Evolutionary conservation across 1,140 invertebrate species (phyloP).

Genomic region (Drosophila ficusphila): DNA sequence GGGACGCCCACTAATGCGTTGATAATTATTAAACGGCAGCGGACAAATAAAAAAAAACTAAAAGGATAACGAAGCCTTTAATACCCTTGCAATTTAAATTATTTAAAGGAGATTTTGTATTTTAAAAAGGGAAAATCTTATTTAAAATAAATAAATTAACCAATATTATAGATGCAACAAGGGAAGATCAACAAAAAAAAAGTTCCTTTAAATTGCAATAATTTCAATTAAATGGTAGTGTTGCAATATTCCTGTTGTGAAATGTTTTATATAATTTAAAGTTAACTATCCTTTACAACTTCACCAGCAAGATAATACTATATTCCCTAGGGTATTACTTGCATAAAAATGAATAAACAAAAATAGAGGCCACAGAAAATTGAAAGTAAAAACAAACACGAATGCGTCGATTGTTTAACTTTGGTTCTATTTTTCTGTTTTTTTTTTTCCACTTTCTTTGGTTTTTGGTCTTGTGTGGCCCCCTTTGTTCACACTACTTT

Average conservation of each 20-base stretch:
- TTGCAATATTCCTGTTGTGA: no score
- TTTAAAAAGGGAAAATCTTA: no score
- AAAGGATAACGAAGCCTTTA: not conserved
- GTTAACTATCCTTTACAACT: no score
- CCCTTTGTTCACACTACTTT: constrained; percentile 28
- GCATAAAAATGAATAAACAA: constrained; percentile 28
- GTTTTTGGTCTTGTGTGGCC: constrained; percentile 5
- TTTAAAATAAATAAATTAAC: not conserved
- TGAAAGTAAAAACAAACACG: constrained; percentile 65
- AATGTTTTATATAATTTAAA: no score
- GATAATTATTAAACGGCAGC: constrained; percentile 59
- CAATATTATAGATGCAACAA: no score
- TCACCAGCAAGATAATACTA: not conserved
- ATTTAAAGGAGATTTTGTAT: no score
- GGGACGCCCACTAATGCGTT: constrained; percentile 57
- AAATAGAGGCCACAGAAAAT: constrained; percentile 28
- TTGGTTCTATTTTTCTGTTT: not conserved
- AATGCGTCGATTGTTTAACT: constrained; percentile 53
- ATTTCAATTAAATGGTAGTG: no score
- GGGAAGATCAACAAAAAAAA: no score
- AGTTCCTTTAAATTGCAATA: no score
- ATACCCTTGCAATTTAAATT: not conserved
- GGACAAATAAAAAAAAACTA: constrained; percentile 20
- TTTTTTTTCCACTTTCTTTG: not conserved
- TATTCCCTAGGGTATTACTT: not conserved